A percentile compares a stretch with the other conserved stretches of the same genome.
phyloP scores from a whole-genome alignment of 1,140 invertebrate species.

The Orius laevigatus region DNA sequence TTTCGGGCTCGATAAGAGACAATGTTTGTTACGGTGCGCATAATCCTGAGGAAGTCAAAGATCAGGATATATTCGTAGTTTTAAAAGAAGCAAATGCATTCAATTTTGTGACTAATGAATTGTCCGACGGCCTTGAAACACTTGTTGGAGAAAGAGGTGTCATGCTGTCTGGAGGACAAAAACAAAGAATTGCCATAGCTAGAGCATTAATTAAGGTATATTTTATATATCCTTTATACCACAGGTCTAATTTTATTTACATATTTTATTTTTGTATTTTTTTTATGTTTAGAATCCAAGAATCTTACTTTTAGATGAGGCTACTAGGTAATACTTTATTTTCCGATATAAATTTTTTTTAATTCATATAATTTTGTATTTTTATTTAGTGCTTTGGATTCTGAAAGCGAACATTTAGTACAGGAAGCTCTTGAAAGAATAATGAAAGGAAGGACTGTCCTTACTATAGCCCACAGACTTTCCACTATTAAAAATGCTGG shows the following conservation, averaged over 20 bases:
- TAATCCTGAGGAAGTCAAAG: slow-evolving; percentile 31
- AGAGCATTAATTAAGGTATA: slow-evolving; percentile 70
- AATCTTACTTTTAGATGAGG: neutral
- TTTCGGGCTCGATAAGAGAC: slow-evolving; percentile 59
- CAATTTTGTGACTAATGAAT: slow-evolving; percentile 49
- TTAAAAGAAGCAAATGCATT: slow-evolving; percentile 60
- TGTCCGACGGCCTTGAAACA: slow-evolving; percentile 60
- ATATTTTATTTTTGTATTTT: too few relatives aligned
- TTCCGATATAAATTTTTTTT: slow-evolving; percentile 3
- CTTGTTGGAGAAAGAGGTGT: slow-evolving; percentile 64
- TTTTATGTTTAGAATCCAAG: neutral
- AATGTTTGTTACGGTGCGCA: slow-evolving; percentile 69
- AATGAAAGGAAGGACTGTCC: slow-evolving; percentile 66
- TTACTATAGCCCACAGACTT: slow-evolving; percentile 84
- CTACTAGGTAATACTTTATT: slow-evolving; percentile 34
- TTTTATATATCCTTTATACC: too few relatives aligned
- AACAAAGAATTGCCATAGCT: slow-evolving; percentile 78
- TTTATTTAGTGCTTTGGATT: slow-evolving; percentile 74
- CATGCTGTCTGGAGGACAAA: slow-evolving; percentile 70
- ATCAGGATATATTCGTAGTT: slow-evolving; percentile 40
- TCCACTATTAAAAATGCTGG: slow-evolving; percentile 85
- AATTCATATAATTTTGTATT: slow-evolving; percentile 16
- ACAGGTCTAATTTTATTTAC: too few relatives aligned
- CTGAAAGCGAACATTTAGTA: slow-evolving; percentile 75
- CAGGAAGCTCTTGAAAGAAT: slow-evolving; percentile 72